Evolutionary conservation across 2,888 invertebrate genomes (phyloP).

Genomic region (Oasisia sp.): DNA sequence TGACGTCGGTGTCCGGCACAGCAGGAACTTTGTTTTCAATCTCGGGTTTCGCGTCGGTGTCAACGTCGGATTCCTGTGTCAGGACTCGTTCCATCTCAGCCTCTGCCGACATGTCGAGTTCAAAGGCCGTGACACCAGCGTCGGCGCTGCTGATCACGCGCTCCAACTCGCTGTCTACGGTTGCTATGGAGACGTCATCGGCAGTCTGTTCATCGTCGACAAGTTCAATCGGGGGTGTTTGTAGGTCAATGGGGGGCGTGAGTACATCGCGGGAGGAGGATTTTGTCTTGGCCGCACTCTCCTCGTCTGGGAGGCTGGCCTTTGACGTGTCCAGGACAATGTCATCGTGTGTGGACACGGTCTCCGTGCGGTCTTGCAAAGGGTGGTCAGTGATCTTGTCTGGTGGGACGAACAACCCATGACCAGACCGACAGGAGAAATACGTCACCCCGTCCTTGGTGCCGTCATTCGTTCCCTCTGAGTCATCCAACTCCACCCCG

Average conservation of each 20-base stretch:
- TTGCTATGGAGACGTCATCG: slow-evolving; percentile 38
- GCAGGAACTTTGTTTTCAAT: slow-evolving; percentile 27
- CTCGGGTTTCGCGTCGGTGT: neutral
- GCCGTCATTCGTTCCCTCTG: slow-evolving; percentile 53
- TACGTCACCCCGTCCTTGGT: slow-evolving; percentile 34
- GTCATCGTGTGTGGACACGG: neutral
- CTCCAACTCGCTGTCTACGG: slow-evolving; percentile 43
- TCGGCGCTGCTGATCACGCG: slow-evolving; percentile 39
- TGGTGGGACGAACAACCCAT: slow-evolving; percentile 26
- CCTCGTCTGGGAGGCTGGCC: neutral
- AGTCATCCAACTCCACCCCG: slow-evolving; percentile 54
- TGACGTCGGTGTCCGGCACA: slow-evolving; percentile 44
- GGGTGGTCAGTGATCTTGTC: slow-evolving; percentile 5
- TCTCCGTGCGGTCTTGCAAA: neutral
- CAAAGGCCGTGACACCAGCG: slow-evolving; percentile 38
- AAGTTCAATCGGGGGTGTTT: neutral
- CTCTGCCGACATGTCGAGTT: neutral
- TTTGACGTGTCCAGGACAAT: neutral
- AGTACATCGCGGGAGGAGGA: neutral
- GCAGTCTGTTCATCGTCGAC: slow-evolving; percentile 13
- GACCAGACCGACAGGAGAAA: slow-evolving; percentile 18
- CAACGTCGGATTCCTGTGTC: neutral
- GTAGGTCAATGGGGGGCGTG: neutral
- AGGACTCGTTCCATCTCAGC: slow-evolving; percentile 6
- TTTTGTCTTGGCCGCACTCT: neutral